phyloP scores from a whole-genome alignment of 1,140 invertebrate species.

The Pachyrhynchus sulphureomaculatus region DNA sequence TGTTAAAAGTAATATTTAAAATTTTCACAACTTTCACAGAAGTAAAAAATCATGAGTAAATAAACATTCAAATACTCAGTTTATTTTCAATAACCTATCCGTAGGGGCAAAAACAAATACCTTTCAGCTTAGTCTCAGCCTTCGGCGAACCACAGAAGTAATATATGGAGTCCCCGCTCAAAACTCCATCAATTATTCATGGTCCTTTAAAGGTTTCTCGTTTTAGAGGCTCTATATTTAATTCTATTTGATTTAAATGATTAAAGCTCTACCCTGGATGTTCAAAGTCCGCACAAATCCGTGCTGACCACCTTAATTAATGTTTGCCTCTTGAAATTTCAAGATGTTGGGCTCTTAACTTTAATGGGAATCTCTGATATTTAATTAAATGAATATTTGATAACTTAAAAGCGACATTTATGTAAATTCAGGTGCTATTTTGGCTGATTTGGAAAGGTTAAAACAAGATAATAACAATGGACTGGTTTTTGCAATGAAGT shows the following conservation, averaged over 20 bases:
- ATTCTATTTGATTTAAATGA: slow-evolving; percentile 34
- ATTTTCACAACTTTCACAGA: too few relatives aligned
- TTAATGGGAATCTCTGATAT: slow-evolving; percentile 18
- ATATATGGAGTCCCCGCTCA: slow-evolving; percentile 31
- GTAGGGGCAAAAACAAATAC: slow-evolving; percentile 22
- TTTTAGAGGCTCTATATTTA: slow-evolving; percentile 29
- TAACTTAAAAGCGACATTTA: neutral
- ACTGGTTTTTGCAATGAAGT: too few relatives aligned
- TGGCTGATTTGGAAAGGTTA: slow-evolving; percentile 1
- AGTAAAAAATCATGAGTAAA: too few relatives aligned
- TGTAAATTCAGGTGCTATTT: too few relatives aligned
- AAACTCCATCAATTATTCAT: slow-evolving; percentile 33
- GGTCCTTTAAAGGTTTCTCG: slow-evolving; percentile 30
- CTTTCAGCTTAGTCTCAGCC: slow-evolving; percentile 14
- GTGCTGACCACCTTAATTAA: slow-evolving; percentile 31
- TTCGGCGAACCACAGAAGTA: slow-evolving; percentile 24
- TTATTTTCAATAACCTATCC: slow-evolving; percentile 6
- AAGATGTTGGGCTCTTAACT: slow-evolving; percentile 24
- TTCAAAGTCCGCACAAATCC: slow-evolving; percentile 21
- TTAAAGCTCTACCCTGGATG: slow-evolving; percentile 21
- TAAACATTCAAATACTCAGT: neutral
- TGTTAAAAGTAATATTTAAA: too few relatives aligned
- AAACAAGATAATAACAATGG: too few relatives aligned
- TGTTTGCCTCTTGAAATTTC: slow-evolving; percentile 25
- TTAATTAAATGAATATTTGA: slow-evolving; percentile 19